Evolutionary conservation across 1,140 invertebrate genomes (phyloP).

Genomic region (Teleopsis dalmanni): DNA sequence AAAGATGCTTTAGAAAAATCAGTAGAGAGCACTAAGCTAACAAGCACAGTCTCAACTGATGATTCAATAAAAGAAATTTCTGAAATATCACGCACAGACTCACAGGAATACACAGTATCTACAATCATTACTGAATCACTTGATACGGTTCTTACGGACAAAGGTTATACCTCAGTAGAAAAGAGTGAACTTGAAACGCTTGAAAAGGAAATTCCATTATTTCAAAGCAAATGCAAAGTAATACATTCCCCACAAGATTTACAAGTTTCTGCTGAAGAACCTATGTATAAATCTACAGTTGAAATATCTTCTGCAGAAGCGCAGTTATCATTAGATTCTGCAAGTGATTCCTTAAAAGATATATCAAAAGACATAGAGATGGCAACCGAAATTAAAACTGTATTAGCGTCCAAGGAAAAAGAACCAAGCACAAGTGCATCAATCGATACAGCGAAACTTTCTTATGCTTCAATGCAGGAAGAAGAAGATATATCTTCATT

Average conservation of each 20-base stretch:
- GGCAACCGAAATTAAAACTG: conserved; percentile 59
- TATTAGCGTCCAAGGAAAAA: conserved; percentile 11
- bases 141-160: neutral
- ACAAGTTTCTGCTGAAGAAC: conserved; percentile 43
- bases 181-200: conserved; percentile 41
- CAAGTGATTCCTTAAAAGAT: conserved; percentile 55
- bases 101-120: neutral
- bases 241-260: conserved; percentile 45
- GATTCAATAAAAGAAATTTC: neutral
- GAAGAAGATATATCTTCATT: conserved; percentile 10
- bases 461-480: neutral
- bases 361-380: conserved; percentile 52
- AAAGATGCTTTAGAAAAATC: conserved; percentile 21
- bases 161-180: conserved; percentile 30
- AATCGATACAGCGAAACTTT: neutral
- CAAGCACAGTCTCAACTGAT: neutral
- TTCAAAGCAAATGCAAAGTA: conserved; percentile 27
- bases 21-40: neutral
- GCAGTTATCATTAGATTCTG: conserved; percentile 58
- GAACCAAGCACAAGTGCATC: neutral
- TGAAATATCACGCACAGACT: neutral
- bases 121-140: neutral
- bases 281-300: conserved; percentile 53
- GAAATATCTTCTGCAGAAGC: no score
- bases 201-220: conserved; percentile 32